Evolutionary conservation across 2,113 vertebrate genomes (phyloP), one percentile per base, ranked within the genome.

Genomic region (Paramisgurnus dabryanus): DNA sequence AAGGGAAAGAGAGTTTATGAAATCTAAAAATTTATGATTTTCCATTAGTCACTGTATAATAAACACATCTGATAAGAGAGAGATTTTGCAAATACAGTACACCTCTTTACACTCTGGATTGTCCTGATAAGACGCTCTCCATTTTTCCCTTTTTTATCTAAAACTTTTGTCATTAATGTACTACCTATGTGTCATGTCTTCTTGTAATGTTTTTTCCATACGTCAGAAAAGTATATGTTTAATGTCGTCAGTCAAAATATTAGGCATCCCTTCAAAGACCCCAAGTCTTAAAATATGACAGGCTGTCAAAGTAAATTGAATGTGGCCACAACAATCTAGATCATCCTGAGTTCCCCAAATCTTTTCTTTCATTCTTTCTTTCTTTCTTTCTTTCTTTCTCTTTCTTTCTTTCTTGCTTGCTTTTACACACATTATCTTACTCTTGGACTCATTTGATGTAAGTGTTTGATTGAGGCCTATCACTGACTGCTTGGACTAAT

Each of bases 291-390:
- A 74, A 47, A 15, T 47, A 55, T 75, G 18, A 17, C 9, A 61
- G 57, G 43, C 27, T 53, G 10, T 17, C 2, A 7, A 47, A 1
- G 55, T 63, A 45, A 73, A 73, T 60, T 73, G 34, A 73, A 73
- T 75, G 58, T 39, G 76, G 41, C 77, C 41, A 34, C 55, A 61
- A 55, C 40, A 60, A 34, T 45, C 41, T 50, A 69, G 77, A 60
- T 61, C 40, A 12, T 43, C 65, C 11, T 69, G 40, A 61, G 72
- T 47, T 75, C 43, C 22, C 22, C 17, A 60, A 12, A 34, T 69
- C 39, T 27, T 64, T 39, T 39, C 10, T 63, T 63, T 34, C 18
- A 27, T 27, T 63, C 60, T 27, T 63, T 64, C 27, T 39, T 6
- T 64, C 13, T 27, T n/a, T n/a, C n/a, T n/a, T n/a, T 39, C 34